phyloP scores from a whole-genome alignment of 2,797 vertebrate species.

The Halcyon smyrnensis region DNA sequence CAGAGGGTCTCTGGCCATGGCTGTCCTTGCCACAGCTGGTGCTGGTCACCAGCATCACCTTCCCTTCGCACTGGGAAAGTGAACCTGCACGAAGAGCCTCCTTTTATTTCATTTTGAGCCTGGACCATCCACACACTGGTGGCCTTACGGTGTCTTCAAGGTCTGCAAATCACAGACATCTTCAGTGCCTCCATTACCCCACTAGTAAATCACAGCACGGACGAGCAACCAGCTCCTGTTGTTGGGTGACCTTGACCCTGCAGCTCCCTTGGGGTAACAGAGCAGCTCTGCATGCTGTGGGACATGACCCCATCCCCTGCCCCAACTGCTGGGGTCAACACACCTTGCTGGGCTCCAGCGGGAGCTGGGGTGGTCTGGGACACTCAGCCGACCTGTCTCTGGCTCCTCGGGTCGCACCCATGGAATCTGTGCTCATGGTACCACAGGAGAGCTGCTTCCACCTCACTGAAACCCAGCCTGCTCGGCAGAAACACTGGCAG shows the following conservation, averaged over 20 bases:
- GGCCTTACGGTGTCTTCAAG: neutral
- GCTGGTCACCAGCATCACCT: neutral
- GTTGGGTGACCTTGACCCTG: neutral
- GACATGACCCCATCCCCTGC: neutral
- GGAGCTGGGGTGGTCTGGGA: neutral
- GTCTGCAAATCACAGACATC: neutral
- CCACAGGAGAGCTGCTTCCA: rapidly evolving
- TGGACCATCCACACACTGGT: neutral
- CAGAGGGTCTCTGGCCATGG: neutral
- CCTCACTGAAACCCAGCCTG: neutral
- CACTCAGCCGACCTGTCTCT: neutral
- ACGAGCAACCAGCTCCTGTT: neutral
- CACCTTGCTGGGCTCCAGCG: rapidly evolving
- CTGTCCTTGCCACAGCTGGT: neutral
- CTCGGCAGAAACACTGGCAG: rapidly evolving
- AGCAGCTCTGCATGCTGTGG: neutral
- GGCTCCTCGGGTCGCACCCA: rapidly evolving
- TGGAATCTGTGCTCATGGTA: neutral
- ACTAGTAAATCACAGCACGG: neutral
- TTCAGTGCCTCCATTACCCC: neutral
- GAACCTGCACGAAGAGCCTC: neutral
- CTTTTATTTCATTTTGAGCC: neutral
- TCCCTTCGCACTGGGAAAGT: neutral
- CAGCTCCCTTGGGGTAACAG: neutral
- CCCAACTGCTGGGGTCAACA: too few relatives aligned